Conservation (phyloP, 2,797 vertebrate genomes). For the Helicolenus hilgendorfi region DNA sequence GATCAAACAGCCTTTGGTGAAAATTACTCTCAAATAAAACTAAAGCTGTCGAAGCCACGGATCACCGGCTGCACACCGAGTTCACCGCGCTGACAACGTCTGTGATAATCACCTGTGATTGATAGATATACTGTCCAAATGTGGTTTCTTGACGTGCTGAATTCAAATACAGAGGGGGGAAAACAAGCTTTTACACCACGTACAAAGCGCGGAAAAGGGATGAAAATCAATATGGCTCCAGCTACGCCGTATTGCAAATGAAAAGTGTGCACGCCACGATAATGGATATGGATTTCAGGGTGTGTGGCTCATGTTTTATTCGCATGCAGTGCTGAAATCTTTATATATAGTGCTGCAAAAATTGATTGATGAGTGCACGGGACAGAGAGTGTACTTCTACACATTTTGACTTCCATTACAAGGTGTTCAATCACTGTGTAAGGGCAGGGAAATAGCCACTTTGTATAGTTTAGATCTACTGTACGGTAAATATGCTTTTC, state of each 20-base stretch:
- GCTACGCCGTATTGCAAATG: slow-evolving; percentile 60
- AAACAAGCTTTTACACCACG: slow-evolving; percentile 64
- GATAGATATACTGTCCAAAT: slow-evolving; percentile 12
- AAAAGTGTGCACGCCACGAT: slow-evolving; percentile 77
- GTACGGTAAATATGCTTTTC: background rate
- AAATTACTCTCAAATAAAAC: slow-evolving; percentile 21
- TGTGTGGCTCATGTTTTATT: slow-evolving; percentile 77
- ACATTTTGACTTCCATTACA: slow-evolving; percentile 14
- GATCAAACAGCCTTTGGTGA: background rate
- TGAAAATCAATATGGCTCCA: slow-evolving; percentile 78
- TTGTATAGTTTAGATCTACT: background rate
- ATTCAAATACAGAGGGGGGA: slow-evolving; percentile 34
- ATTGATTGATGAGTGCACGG: slow-evolving; percentile 52
- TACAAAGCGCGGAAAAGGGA: slow-evolving; percentile 48
- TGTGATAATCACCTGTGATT: slow-evolving; percentile 52
- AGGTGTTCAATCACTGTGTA: slow-evolving; percentile 4
- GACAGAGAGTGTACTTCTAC: slow-evolving; percentile 27
- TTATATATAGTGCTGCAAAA: slow-evolving; percentile 35
- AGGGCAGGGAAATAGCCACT: background rate
- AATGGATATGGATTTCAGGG: slow-evolving; percentile 85
- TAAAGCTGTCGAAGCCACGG: background rate
- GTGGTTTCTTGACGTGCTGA: slow-evolving; percentile 25
- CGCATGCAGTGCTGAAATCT: slow-evolving; percentile 46
- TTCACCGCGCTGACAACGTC: background rate
- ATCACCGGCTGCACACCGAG: background rate